Conservation (phyloP, 1,140 invertebrate genomes). For the Papilio glaucus region DNA sequence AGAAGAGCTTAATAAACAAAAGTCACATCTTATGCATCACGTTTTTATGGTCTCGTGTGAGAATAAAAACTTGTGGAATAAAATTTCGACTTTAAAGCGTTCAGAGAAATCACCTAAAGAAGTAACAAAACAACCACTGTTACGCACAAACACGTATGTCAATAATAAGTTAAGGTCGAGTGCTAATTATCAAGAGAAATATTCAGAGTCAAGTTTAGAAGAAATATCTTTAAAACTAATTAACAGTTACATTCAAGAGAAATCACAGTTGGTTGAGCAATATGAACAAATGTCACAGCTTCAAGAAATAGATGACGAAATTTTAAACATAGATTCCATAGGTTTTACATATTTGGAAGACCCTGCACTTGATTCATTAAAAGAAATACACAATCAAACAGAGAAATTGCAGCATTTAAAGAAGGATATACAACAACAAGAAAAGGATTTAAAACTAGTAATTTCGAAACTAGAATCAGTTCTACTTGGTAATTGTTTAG, state of each 20-base stretch:
- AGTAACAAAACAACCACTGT: slow-evolving; percentile 72
- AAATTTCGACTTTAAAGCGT: slow-evolving; percentile 85
- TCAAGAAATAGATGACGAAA: slow-evolving; percentile 82
- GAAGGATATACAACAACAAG: slow-evolving; percentile 85
- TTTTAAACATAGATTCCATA: slow-evolving; percentile 84
- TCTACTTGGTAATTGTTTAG: slow-evolving; percentile 54
- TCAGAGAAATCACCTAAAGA: slow-evolving; percentile 77
- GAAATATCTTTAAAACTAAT: slow-evolving; percentile 90
- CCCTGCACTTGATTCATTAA: slow-evolving; percentile 84
- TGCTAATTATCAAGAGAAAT: slow-evolving; percentile 78
- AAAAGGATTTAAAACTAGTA: slow-evolving; percentile 84
- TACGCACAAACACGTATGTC: slow-evolving; percentile 86
- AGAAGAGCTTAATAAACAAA: slow-evolving; percentile 88
- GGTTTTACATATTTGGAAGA: slow-evolving; percentile 88
- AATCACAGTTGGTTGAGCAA: slow-evolving; percentile 87
- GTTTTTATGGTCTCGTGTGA: slow-evolving; percentile 91
- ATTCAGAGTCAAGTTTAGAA: slow-evolving; percentile 87
- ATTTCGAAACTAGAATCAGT: slow-evolving; percentile 69
- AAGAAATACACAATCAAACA: slow-evolving; percentile 87
- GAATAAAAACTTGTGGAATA: slow-evolving; percentile 90
- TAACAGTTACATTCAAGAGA: slow-evolving; percentile 87
- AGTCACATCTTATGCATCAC: slow-evolving; percentile 89
- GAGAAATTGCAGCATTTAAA: slow-evolving; percentile 86
- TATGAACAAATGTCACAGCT: slow-evolving; percentile 86
- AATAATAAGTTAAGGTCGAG: slow-evolving; percentile 85